Conservation (phyloP, 2,888 invertebrate species). For the Tryphoninae sp. region DNA sequence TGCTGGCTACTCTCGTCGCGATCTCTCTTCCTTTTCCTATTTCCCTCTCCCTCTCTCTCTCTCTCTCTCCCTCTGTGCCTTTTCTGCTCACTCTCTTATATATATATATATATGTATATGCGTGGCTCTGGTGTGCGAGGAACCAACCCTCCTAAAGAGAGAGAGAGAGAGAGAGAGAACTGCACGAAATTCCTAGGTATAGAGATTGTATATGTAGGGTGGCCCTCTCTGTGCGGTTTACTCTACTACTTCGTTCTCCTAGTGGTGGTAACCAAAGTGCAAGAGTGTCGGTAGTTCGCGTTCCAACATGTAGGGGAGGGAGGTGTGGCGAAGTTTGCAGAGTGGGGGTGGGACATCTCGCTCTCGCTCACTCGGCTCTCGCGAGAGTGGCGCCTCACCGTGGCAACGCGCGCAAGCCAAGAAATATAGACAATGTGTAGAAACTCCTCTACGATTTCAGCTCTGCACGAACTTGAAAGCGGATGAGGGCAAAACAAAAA, state of each 20-base stretch:
- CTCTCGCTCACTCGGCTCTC: slow-evolving; percentile 71
- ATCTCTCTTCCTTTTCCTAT: slow-evolving; percentile 49
- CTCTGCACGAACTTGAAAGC: slow-evolving; percentile 74
- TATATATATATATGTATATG: slow-evolving; percentile 81
- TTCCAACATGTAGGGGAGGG: slow-evolving; percentile 79
- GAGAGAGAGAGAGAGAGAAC: slow-evolving; percentile 70
- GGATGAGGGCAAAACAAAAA: slow-evolving; percentile 63
- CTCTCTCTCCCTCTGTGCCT: slow-evolving; percentile 17
- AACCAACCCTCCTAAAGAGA: slow-evolving; percentile 61
- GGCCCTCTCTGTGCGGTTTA: slow-evolving; percentile 82
- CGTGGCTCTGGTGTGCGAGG: slow-evolving; percentile 50
- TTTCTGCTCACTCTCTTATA: slow-evolving; percentile 12
- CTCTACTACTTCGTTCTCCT: slow-evolving; percentile 83
- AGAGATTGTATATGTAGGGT: slow-evolving; percentile 5
- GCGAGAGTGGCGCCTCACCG: slow-evolving; percentile 66
- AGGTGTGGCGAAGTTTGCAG: slow-evolving; percentile 43
- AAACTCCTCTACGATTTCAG: slow-evolving; percentile 18
- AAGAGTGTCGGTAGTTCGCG: slow-evolving; percentile 83
- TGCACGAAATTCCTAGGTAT: slow-evolving; percentile 65
- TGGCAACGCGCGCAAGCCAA: slow-evolving; percentile 69
- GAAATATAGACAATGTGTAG: slow-evolving; percentile 14
- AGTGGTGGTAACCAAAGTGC: slow-evolving; percentile 82
- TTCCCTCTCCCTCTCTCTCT: slow-evolving; percentile 22
- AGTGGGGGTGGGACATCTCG: slow-evolving; percentile 77
- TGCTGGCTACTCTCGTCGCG: slow-evolving; percentile 43